These are phyloP conservation scores for Aplidium turbinatum DNA, from an alignment of 23 tunicate genomes.

Conservation along the genomic window DNA sequence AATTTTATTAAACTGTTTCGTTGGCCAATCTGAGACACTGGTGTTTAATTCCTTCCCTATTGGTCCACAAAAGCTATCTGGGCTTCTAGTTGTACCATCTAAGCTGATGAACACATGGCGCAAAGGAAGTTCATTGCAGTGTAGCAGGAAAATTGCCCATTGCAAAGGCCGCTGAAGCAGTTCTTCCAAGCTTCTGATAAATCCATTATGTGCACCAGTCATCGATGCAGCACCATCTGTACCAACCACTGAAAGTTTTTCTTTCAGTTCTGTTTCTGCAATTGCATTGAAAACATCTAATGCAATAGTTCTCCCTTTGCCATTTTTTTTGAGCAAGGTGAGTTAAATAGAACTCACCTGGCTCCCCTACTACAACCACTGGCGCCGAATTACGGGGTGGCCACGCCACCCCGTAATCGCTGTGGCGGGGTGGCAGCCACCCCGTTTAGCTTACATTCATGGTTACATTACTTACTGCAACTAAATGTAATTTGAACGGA, in stretches of 20 bases:
- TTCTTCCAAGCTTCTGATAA: conserved; percentile 15
- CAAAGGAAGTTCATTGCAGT: conserved; percentile 4
- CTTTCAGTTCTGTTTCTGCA: not conserved
- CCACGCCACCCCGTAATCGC: too few relatives aligned
- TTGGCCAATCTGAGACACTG: conserved; percentile 9
- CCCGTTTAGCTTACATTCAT: too few relatives aligned
- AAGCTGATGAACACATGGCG: conserved; percentile 13
- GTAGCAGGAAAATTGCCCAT: conserved; percentile 12
- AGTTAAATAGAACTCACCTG: conserved; percentile 8
- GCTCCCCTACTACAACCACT: not conserved
- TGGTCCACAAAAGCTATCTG: conserved; percentile 6
- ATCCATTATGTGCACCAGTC: conserved; percentile 10
- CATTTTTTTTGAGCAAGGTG: not conserved
- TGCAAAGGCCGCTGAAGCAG: not conserved
- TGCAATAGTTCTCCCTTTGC: conserved; percentile 20
- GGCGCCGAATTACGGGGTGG: too few relatives aligned
- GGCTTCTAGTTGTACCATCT: conserved; percentile 2
- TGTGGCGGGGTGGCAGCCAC: too few relatives aligned
- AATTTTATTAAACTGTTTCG: too few relatives aligned
- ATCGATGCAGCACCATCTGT: conserved; percentile 4
- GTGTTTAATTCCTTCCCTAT: not conserved
- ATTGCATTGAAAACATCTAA: conserved; percentile 1
- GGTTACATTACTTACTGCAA: too few relatives aligned
- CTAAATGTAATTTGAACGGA: too few relatives aligned
- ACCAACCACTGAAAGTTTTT: conserved; percentile 22